Conservation (phyloP, 1,140 invertebrate genomes). For the Lepeophtheirus salmonis region DNA sequence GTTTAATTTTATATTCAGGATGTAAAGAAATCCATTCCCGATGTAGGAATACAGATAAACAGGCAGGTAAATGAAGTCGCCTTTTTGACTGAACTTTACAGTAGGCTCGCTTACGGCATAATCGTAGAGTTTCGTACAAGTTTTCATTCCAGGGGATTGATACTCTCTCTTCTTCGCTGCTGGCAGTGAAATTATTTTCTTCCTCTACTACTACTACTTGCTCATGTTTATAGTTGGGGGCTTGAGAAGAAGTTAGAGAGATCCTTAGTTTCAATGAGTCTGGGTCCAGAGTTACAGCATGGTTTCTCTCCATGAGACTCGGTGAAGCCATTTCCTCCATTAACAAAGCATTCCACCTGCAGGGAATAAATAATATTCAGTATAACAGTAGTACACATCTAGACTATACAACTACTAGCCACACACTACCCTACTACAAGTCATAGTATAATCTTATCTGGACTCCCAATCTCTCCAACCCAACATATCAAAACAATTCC, state of each 20-base stretch:
- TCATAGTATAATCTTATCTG: too few relatives aligned
- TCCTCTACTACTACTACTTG: too few relatives aligned
- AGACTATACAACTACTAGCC: too few relatives aligned
- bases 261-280: neutral
- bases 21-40: constrained; percentile 4
- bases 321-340: neutral
- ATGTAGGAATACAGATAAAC: neutral
- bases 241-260: too few relatives aligned
- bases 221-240: too few relatives aligned
- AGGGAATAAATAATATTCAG: too few relatives aligned
- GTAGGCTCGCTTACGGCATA: constrained; percentile 13
- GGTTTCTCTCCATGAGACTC: neutral
- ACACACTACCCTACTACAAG: too few relatives aligned
- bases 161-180: neutral
- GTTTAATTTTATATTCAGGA: neutral
- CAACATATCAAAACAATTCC: too few relatives aligned
- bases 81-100: constrained; percentile 1
- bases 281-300: neutral
- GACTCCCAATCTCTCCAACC: too few relatives aligned
- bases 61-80: constrained; percentile 4
- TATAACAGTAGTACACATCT: too few relatives aligned
- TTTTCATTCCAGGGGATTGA: neutral
- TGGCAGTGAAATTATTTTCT: too few relatives aligned
- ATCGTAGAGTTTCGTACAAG: neutral
- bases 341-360: neutral